Conservation (phyloP, 2,113 vertebrate species). For the Hyaena hyaena region DNA sequence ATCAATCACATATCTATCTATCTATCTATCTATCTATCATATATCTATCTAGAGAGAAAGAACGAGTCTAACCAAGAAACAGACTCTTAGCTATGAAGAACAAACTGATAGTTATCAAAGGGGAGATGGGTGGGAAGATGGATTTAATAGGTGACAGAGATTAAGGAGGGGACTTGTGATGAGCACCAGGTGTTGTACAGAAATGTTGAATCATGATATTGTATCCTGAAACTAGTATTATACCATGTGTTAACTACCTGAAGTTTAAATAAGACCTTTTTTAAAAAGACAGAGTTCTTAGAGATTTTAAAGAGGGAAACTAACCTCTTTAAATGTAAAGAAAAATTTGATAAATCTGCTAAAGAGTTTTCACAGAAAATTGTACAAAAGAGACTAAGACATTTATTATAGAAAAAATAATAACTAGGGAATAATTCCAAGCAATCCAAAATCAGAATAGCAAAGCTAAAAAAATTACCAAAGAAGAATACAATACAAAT, state of each 20-base stretch:
- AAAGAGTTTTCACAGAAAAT: background rate
- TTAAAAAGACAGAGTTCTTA: background rate
- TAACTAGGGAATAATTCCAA: background rate
- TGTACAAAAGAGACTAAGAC: background rate
- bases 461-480: background rate
- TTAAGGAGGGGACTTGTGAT: background rate
- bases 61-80: background rate
- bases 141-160: no score
- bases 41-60: no score
- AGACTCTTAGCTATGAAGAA: background rate
- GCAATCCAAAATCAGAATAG: background rate
- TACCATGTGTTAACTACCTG: background rate
- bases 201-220: background rate
- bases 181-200: background rate
- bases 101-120: background rate
- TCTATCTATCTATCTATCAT: no score
- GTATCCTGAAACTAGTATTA: background rate
- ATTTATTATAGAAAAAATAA: background rate
- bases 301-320: background rate
- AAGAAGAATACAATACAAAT: background rate
- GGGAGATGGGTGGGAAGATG: background rate
- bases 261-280: background rate
- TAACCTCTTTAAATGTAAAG: background rate
- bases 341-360: background rate
- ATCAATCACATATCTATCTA: no score